phyloP scores from a whole-genome alignment of 2,888 invertebrate species.

The Cheiracanthium punctorium region DNA sequence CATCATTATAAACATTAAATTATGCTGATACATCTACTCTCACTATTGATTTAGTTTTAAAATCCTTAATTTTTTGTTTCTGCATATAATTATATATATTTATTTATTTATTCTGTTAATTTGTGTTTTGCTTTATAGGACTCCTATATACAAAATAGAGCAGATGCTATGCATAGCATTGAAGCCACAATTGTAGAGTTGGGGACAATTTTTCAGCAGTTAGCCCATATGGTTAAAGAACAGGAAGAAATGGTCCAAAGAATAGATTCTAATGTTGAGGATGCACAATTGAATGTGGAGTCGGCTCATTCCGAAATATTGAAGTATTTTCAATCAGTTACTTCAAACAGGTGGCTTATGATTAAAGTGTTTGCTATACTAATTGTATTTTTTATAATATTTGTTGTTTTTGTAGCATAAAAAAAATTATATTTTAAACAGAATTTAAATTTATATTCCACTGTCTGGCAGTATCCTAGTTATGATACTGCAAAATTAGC shows the following conservation, averaged over 20 bases:
- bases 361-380: slow-evolving; percentile 98
- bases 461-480: not conserved
- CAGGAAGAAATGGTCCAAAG: slow-evolving; percentile 98
- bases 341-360: slow-evolving; percentile 98
- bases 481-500: not conserved
- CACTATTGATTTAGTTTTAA: too few species aligned
- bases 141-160: slow-evolving; percentile 91
- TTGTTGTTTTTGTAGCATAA: slow-evolving; percentile 86
- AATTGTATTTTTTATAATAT: slow-evolving; percentile 99
- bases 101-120: not conserved
- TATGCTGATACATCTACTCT: too few species aligned
- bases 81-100: too few species aligned
- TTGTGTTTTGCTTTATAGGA: slow-evolving; percentile 78
- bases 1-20: too few species aligned
- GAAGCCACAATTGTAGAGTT: slow-evolving; percentile 99
- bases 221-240: slow-evolving; percentile 97
- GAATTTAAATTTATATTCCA: not conserved
- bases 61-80: too few species aligned
- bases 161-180: slow-evolving; percentile 99
- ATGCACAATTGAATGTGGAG: slow-evolving; percentile 96
- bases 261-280: slow-evolving; percentile 97
- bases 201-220: slow-evolving; percentile 96
- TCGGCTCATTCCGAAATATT: slow-evolving; percentile 97
- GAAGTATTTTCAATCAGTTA: slow-evolving; percentile 97
- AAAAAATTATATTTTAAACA: slow-evolving; percentile 3